phyloP scores from a whole-genome alignment of 2,888 invertebrate species.

The Argyresthia goedartella region DNA sequence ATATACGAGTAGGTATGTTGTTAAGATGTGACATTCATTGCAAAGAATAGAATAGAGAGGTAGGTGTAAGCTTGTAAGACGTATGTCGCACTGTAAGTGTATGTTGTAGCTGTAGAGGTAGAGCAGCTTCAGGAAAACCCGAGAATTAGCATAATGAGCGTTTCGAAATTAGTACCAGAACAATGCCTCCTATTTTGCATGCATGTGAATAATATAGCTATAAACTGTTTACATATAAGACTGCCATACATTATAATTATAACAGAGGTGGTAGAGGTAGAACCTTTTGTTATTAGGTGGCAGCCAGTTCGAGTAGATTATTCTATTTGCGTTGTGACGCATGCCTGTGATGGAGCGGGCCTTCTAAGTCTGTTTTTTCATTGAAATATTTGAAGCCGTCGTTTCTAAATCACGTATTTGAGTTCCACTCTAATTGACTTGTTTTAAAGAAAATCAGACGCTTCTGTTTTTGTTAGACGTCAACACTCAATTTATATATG shows the following conservation, averaged over 20 bases:
- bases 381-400: background rate
- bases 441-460: no score
- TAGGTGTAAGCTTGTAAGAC: no score
- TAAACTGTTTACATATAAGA: background rate
- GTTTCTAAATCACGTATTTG: no score
- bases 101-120: no score
- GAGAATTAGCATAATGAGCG: constrained; percentile 11
- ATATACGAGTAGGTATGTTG: no score
- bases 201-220: constrained; percentile 1
- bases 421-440: no score
- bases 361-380: background rate
- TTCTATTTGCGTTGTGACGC: constrained; percentile 12
- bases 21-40: no score
- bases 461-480: no score
- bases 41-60: no score
- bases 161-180: constrained; percentile 8
- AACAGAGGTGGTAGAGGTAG: background rate
- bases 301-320: constrained; percentile 9
- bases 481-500: no score
- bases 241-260: background rate
- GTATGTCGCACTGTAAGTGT: no score
- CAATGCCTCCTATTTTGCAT: constrained; percentile 1
- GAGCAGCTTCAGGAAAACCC: constrained; percentile 10
- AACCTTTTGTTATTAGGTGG: constrained; percentile 2
- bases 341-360: constrained; percentile 4